phyloP scores from a whole-genome alignment of 2,113 vertebrate genomes.

The Suncus etruscus region DNA sequence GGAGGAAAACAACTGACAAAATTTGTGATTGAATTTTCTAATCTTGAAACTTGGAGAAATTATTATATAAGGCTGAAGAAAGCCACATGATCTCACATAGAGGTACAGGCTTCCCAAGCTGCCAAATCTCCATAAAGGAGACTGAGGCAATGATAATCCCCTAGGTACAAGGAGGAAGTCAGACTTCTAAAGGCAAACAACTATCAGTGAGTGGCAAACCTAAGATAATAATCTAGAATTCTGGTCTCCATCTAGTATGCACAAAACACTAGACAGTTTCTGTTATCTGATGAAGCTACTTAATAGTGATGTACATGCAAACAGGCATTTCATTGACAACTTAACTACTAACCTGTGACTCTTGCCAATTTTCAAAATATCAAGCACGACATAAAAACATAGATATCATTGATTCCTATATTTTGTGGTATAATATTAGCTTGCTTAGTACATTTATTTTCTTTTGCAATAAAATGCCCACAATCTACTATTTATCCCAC shows the following conservation, averaged over 20 bases:
- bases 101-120: neutral
- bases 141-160: neutral
- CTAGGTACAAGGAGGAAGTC: neutral
- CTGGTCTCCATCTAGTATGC: neutral
- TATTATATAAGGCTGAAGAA: neutral
- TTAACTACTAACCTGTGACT: conserved; percentile 62
- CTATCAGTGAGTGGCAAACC: conserved; percentile 26
- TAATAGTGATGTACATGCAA: conserved; percentile 33
- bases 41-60: neutral
- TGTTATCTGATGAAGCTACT: conserved; percentile 55
- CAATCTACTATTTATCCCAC: conserved; percentile 29
- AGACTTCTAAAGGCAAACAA: conserved; percentile 39
- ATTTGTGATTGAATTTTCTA: conserved; percentile 26
- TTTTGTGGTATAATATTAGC: conserved; percentile 13
- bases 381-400: conserved; percentile 64
- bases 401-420: conserved; percentile 61
- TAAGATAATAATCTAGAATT: conserved; percentile 44
- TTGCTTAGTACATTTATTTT: conserved; percentile 60
- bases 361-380: conserved; percentile 66
- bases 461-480: conserved; percentile 58
- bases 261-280: conserved; percentile 11
- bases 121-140: neutral
- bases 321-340: conserved; percentile 54
- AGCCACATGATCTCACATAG: neutral
- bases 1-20: conserved; percentile 22